Conservation (phyloP, 2,888 invertebrate species). For the Criorhina ranunculi region DNA sequence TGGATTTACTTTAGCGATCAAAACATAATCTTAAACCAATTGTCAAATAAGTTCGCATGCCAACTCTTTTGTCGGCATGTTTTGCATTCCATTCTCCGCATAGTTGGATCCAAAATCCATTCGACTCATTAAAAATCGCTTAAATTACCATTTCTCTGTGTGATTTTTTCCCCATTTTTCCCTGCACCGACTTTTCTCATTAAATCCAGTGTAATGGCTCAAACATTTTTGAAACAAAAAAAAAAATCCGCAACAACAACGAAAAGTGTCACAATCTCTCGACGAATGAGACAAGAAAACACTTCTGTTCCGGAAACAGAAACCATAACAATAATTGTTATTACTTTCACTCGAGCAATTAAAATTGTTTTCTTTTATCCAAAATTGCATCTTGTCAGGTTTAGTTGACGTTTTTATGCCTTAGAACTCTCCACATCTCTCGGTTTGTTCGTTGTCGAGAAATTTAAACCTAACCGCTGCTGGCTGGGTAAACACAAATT, state of each 20-base stretch:
- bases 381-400: conserved; percentile 46
- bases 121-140: conserved; percentile 30
- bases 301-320: conserved; percentile 57
- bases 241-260: conserved; percentile 4
- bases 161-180: conserved; percentile 4
- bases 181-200: not conserved
- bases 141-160: not conserved
- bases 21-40: conserved; percentile 1
- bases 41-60: not conserved
- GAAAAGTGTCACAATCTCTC: conserved; percentile 41
- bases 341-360: conserved; percentile 71
- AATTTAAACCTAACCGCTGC: conserved; percentile 20
- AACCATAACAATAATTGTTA: conserved; percentile 61
- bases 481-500: conserved; percentile 35
- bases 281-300: conserved; percentile 1
- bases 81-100: not conserved
- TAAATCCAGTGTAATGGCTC: conserved; percentile 35
- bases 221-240: not conserved
- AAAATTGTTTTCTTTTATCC: conserved; percentile 51
- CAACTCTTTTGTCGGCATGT: conserved; percentile 14
- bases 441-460: conserved; percentile 26
- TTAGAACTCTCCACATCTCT: conserved; percentile 33
- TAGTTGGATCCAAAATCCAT: not conserved
- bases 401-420: not conserved
- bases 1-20: too few species aligned